Evolutionary conservation across 2,888 invertebrate genomes (phyloP).

Genomic region (Spodoptera littoralis): DNA sequence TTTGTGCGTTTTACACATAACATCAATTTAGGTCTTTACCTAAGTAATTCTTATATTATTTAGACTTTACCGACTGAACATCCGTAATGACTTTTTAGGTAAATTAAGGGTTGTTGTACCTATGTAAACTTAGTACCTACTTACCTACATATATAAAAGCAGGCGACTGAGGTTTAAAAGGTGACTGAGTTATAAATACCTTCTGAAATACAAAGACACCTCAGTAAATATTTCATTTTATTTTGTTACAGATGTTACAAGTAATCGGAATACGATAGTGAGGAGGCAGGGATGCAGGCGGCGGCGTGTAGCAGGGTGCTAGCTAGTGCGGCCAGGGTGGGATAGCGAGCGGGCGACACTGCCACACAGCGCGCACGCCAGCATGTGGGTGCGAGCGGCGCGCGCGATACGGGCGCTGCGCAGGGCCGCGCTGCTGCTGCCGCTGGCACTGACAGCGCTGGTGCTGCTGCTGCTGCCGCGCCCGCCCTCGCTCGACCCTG

Average conservation of each 20-base stretch:
- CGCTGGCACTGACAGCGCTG: conserved; percentile 85
- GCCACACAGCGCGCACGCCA: conserved; percentile 24
- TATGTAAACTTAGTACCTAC: too few relatives aligned
- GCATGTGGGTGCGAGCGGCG: conserved; percentile 82
- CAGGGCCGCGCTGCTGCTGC: conserved; percentile 84
- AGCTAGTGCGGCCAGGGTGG: conserved; percentile 42
- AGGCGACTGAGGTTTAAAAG: too few relatives aligned
- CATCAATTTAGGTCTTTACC: too few relatives aligned
- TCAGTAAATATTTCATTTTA: too few relatives aligned
- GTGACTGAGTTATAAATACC: too few relatives aligned
- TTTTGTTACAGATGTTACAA: conserved; percentile 45
- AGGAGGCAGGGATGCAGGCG: conserved; percentile 50
- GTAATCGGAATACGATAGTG: conserved; percentile 36
- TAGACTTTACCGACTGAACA: too few relatives aligned
- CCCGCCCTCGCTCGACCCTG: conserved; percentile 72
- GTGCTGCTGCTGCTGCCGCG: conserved; percentile 85
- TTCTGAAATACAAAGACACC: too few relatives aligned
- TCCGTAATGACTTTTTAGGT: too few relatives aligned
- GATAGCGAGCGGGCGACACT: conserved; percentile 36
- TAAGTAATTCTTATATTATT: too few relatives aligned
- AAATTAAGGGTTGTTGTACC: too few relatives aligned
- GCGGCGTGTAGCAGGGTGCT: conserved; percentile 22
- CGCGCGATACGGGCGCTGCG: conserved; percentile 80
- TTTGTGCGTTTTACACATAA: too few relatives aligned
- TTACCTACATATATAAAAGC: too few relatives aligned